Percentiles rank a stretch among this genome's conserved stretches.
Conservation (phyloP, 2,797 vertebrate genomes). For the Arvicola amphibius region DNA sequence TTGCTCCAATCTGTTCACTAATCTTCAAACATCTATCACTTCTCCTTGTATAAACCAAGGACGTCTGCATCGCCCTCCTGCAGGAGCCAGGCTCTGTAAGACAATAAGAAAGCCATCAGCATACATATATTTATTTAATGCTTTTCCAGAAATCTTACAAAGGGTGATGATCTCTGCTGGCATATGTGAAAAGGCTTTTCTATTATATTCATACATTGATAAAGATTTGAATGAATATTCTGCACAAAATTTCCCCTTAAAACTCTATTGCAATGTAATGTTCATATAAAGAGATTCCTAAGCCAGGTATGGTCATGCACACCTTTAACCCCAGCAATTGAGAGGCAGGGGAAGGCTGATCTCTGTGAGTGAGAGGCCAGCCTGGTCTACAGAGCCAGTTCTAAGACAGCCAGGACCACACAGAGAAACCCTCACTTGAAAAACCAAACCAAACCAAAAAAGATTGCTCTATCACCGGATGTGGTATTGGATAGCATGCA, state of each 20-base stretch:
- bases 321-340: neutral
- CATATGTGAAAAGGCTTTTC: neutral
- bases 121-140: neutral
- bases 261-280: neutral
- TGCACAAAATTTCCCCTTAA: neutral
- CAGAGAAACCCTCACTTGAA: neutral
- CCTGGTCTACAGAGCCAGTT: neutral
- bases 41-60: neutral
- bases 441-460: neutral
- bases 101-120: neutral
- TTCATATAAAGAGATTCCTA: neutral
- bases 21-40: neutral
- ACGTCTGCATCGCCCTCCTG: neutral
- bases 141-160: neutral
- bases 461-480: too few species aligned
- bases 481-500: neutral
- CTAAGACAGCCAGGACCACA: neutral
- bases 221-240: slow-evolving; percentile 29
- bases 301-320: neutral
- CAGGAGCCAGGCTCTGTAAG: neutral
- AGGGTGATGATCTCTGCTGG: neutral
- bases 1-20: neutral
- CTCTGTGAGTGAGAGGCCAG: neutral
- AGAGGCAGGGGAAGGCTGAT: neutral
- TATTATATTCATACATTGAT: neutral